Base-by-base conservation (phyloP, 2,113 vertebrate genomes). In the Cairina moschata region DNA sequence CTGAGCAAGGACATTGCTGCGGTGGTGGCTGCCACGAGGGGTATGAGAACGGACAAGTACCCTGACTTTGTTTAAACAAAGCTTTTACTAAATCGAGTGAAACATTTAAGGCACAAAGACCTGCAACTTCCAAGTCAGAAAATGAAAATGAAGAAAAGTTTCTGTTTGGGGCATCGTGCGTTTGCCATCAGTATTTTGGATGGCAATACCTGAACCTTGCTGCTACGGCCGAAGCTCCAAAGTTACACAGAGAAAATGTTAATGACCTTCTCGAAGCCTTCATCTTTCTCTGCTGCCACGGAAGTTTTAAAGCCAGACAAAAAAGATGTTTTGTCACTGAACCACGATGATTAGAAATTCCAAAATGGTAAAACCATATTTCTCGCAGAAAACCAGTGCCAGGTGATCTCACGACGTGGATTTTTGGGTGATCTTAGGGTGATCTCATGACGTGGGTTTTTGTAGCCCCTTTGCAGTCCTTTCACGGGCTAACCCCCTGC, bases 1-100 rank as follows among this genome's bases (percentile, higher is more conserved):
- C 23, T 9, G 31, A 54, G 55, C 40, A 42, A 34, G 87, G 32
- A 52, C 11, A 18, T n/a, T 62, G 48, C 50, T 58, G 29, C 17
- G 40, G 20, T 2, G 4, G 2, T 54, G 34, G 1, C 67, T 76
- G 75, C 58, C 79, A 38, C 5, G 3, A 76, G 32, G 0, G 1
- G 54, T 3, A 54, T 6, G 10, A n/a, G 31, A 83, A 63, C 59
- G 12, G 8, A 79, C 38, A 34, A 32, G 11, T 0, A 68, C 4
- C 5, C 3, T 7, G 4, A 84, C 20, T 42, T 23, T 29, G 4
- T 13, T 71, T 32, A 8, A 48, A 71, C 34, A 55, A 55, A 42
- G 74, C 18, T 10, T 72, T 85, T 46, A 44, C n/a, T 17, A 82
- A 28, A 55, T 25, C 23, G 75, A 84, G 18, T 36, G n/a, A 72